Percentiles rank a stretch among this genome's conserved stretches.
phyloP scores from a whole-genome alignment of 2,797 vertebrate genomes.

The Chiloscyllium punctatum region DNA sequence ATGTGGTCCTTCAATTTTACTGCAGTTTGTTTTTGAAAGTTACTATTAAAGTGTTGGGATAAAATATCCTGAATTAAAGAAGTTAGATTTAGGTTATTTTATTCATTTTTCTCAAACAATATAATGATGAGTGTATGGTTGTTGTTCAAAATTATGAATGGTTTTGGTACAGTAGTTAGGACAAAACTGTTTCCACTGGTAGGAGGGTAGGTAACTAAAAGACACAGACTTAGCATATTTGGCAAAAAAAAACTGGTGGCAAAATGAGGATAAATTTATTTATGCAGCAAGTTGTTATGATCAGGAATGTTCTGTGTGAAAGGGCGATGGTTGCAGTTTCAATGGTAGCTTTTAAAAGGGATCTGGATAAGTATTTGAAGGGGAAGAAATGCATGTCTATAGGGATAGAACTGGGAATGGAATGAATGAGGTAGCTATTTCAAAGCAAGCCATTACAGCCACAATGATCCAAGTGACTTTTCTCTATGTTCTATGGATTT shows the following conservation, averaged over 20 bases:
- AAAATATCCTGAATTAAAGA: background rate
- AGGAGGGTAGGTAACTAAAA: background rate
- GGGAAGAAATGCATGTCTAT: background rate
- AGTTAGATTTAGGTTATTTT: background rate
- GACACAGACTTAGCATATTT: background rate
- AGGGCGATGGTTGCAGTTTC: background rate
- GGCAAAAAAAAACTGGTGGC: background rate
- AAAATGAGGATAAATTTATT: background rate
- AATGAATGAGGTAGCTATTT: background rate
- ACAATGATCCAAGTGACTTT: background rate
- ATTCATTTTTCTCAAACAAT: background rate
- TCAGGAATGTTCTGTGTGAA: background rate
- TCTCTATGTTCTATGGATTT: background rate
- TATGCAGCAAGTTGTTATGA: background rate
- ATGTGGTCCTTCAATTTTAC: background rate
- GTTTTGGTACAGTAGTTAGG: background rate
- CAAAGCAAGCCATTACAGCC: background rate
- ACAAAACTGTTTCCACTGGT: background rate
- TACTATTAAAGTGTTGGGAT: background rate
- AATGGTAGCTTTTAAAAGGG: background rate
- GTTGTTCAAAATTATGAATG: background rate
- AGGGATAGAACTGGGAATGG: background rate
- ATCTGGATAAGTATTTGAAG: constrained; percentile 1
- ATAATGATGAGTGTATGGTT: background rate
- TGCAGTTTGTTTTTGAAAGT: background rate